phyloP scores from a whole-genome alignment of 2,113 vertebrate species.

The Sinosuthora webbiana region DNA sequence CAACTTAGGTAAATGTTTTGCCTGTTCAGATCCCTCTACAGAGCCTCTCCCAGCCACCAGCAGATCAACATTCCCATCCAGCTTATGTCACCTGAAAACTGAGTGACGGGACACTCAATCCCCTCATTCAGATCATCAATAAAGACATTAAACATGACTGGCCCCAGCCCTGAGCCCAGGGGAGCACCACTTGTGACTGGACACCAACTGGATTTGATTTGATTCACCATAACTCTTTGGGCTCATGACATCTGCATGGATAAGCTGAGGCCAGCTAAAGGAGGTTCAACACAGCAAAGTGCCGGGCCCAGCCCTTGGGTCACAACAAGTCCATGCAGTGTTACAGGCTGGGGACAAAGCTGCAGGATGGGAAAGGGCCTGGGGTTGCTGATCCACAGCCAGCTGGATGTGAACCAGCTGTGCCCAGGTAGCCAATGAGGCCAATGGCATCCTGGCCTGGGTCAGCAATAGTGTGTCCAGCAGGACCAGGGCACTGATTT shows the following conservation, averaged over 20 bases:
- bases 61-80: background rate
- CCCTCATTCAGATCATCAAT: background rate
- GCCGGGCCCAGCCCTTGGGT: background rate
- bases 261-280: background rate
- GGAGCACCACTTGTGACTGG: background rate
- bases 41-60: background rate
- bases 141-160: background rate
- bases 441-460: background rate
- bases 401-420: background rate
- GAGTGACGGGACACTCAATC: background rate
- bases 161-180: background rate
- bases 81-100: background rate
- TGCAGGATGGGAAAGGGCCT: background rate
- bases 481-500: background rate
- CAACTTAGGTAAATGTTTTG: background rate
- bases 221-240: rapidly evolving
- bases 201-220: background rate
- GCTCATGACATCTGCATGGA: background rate
- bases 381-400: background rate
- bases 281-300: background rate
- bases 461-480: background rate
- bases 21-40: background rate
- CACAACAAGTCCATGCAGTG: background rate
- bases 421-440: background rate
- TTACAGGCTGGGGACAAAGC: background rate